Evolutionary conservation across 2,113 vertebrate genomes (phyloP).

Genomic region (Microcebus tavaratra): DNA sequence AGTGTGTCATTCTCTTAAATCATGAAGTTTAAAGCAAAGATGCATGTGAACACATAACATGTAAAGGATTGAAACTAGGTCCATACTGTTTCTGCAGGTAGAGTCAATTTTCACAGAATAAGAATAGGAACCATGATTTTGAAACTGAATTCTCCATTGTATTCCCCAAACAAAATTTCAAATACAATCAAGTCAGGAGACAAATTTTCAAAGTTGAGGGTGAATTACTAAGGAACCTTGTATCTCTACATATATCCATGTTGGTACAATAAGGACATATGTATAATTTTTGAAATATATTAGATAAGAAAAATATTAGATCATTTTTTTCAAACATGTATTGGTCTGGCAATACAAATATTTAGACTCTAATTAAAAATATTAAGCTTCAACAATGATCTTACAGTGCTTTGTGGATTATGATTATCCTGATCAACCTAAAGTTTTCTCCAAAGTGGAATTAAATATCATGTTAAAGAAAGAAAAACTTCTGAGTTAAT

Average conservation of each 20-base stretch:
- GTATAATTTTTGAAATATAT: neutral
- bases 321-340: neutral
- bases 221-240: neutral
- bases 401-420: neutral
- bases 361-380: neutral
- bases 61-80: neutral
- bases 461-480: neutral
- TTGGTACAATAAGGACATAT: neutral
- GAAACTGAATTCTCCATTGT: neutral
- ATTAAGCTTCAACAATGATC: neutral
- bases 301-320: neutral
- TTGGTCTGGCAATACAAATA: constrained; percentile 13
- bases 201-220: neutral
- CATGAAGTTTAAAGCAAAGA: neutral
- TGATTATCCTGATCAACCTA: neutral
- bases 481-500: neutral
- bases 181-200: neutral
- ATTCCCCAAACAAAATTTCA: neutral
- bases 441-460: neutral
- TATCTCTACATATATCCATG: neutral
- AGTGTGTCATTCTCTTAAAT: neutral
- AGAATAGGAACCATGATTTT: neutral
- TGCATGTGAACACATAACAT: neutral
- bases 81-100: neutral
- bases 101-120: neutral